Evolutionary conservation across 1,140 invertebrate genomes (phyloP), one percentile per base, ranked within the genome.

Genomic region (Solen grandis): DNA sequence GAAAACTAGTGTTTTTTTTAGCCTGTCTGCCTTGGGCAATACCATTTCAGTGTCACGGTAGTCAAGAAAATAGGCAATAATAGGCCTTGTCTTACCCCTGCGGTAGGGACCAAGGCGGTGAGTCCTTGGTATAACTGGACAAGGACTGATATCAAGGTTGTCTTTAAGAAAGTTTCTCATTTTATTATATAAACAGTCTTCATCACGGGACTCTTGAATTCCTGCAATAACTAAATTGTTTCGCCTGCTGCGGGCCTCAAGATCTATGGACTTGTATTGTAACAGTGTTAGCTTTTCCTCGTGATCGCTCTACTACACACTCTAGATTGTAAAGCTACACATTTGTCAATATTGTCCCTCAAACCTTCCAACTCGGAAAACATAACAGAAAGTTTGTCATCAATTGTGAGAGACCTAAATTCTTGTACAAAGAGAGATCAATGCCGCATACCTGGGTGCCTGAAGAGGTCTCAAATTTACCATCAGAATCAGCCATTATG

Each of bases 181-280:
- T 70, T 33, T 52, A 5, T 16, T 29, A 70, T 25, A 19, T 46
- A 46, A 8, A 55, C 66, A 70, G 1, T 70, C 36, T 55, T 70
- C 66, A 55, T 13, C n/a, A 19, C 46, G 29, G 2, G 13, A 13
- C 35, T 70, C 66, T 33, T 8, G 13, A 27, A 70, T 70, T 1
- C 66, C 50, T 5, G 25, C 50, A 22, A 70, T 54, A 50, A 52
- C 55, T 2, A 70, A 46, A 35, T 70, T 70, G 19, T 70, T 70
- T 19, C 66, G 14, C 31, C 66, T 52, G 38, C 29, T 70, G 33
- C 66, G 66, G 16, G 66, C 66, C 41, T 70, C 41, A 1, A 29
- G 2, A 25, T 70, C 66, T 2, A 70, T 54, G 19, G 66, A 54
- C 35, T 70, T 70, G 16, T 70, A 70, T 22, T 70, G 46, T 5